Percentiles rank a stretch among this genome's conserved stretches.
phyloP scores from a whole-genome alignment of 2,113 vertebrate species.

The Tiliqua scincoides region DNA sequence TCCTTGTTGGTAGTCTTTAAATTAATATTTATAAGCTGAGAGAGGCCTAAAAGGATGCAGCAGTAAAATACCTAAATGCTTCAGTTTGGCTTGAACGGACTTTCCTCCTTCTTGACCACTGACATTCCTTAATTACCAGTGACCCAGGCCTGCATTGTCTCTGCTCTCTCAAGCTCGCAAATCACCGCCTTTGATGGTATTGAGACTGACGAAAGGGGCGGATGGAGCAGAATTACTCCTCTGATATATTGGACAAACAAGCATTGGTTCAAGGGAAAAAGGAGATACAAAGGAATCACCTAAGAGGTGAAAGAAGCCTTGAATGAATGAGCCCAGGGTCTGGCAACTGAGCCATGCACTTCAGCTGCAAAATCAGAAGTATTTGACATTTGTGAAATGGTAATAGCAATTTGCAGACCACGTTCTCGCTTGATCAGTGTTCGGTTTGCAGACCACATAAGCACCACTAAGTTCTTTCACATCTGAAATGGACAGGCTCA shows the following conservation, averaged over 20 bases:
- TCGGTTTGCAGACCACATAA: neutral
- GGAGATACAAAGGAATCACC: constrained; percentile 38
- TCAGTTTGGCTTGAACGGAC: constrained; percentile 68
- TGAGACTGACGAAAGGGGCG: constrained; percentile 60
- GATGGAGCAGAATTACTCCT: constrained; percentile 31
- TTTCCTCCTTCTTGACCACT: constrained; percentile 74
- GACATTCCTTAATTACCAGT: constrained; percentile 79
- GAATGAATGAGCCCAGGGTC: neutral
- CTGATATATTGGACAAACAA: constrained; percentile 51
- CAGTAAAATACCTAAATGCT: constrained; percentile 80
- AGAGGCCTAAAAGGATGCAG: constrained; percentile 75
- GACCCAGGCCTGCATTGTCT: constrained; percentile 64
- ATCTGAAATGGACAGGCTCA: neutral
- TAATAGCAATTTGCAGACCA: neutral
- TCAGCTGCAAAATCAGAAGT: constrained; percentile 19
- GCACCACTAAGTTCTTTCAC: neutral
- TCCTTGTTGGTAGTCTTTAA: constrained; percentile 86
- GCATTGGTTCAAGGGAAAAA: constrained; percentile 24
- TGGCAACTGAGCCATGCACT: neutral
- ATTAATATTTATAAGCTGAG: constrained; percentile 88
- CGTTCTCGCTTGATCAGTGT: neutral
- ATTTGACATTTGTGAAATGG: constrained; percentile 4
- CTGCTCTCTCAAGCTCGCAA: constrained; percentile 54
- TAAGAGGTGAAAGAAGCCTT: constrained; percentile 22
- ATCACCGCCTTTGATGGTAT: constrained; percentile 63